Conservation (phyloP, 2,113 vertebrate genomes). For the Otus sunia region DNA sequence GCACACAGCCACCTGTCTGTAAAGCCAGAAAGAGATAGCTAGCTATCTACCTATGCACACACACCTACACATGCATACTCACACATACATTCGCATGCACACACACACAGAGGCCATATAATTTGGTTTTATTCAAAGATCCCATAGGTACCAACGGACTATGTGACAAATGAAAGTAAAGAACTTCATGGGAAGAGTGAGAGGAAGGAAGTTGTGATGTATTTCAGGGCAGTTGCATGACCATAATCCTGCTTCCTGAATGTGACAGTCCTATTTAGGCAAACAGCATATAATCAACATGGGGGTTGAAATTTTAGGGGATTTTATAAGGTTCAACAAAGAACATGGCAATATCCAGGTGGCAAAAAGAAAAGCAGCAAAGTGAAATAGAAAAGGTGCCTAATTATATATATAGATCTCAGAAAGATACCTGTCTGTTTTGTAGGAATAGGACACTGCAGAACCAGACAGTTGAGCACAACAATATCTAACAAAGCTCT, state of each 20-base stretch:
- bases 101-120: neutral
- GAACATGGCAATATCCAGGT: neutral
- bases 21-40: neutral
- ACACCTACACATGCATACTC: neutral
- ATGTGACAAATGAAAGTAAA: neutral
- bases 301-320: neutral
- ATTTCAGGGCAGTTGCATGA: neutral
- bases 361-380: slow-evolving; percentile 3
- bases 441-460: neutral
- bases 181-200: neutral
- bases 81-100: neutral
- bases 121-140: neutral
- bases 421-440: neutral
- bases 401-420: neutral
- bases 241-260: slow-evolving; percentile 21
- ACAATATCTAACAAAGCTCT: neutral
- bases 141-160: neutral
- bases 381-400: neutral
- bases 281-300: neutral
- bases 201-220: neutral
- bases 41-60: neutral
- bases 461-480: neutral
- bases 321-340: neutral
- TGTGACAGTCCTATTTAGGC: neutral
- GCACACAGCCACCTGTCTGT: neutral